Conservation (phyloP, 2,113 vertebrate genomes). For the Apodemus speciosus region DNA sequence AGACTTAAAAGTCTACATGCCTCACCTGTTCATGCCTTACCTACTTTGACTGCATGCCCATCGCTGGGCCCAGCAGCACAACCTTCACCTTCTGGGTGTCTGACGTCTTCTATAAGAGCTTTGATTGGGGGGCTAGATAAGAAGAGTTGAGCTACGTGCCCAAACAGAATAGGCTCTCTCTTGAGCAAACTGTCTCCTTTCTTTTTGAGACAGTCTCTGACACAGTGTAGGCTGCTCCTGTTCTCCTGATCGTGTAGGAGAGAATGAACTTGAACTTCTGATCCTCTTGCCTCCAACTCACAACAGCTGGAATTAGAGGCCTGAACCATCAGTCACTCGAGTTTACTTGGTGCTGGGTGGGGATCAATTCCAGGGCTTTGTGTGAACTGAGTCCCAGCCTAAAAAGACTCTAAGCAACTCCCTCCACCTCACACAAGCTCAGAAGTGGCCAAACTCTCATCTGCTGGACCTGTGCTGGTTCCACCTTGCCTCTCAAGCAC, state of each 20-base stretch:
- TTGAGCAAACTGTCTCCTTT: background rate
- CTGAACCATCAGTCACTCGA: background rate
- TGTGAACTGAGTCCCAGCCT: background rate
- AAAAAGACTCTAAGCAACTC: background rate
- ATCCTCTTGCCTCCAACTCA: background rate
- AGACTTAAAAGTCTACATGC: background rate
- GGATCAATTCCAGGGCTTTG: background rate
- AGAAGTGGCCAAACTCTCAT: background rate
- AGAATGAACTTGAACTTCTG: background rate
- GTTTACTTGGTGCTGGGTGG: background rate
- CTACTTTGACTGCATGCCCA: background rate
- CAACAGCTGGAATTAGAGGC: too few species aligned
- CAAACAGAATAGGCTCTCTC: constrained; percentile 2
- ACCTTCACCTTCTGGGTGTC: background rate
- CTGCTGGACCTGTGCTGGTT: background rate
- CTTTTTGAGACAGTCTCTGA: background rate
- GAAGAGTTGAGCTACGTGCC: background rate
- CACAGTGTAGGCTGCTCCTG: too few species aligned
- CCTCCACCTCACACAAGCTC: background rate
- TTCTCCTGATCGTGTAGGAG: background rate
- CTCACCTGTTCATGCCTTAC: background rate
- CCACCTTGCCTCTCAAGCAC: background rate
- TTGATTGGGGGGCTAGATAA: background rate
- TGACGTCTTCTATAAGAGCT: background rate
- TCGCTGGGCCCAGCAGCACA: background rate